Base-by-base conservation (phyloP, 2,797 vertebrate species). In the Cetoscarus ocellatus region DNA sequence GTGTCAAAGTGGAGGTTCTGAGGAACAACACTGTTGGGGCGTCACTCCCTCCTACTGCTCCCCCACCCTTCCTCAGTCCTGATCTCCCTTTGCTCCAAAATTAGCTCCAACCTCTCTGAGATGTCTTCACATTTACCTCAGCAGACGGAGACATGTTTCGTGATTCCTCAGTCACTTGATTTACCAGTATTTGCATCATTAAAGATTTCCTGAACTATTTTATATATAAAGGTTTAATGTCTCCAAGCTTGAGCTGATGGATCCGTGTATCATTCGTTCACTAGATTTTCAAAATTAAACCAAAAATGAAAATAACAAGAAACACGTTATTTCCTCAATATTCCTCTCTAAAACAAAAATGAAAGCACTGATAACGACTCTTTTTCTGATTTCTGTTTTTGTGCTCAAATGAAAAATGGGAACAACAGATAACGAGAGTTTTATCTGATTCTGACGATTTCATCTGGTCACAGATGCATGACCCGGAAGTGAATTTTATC, bases 1-100 rank as follows among this genome's bases (percentile, higher is more conserved):
- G 73, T 80, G 67, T 60, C 69, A 67, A 78, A 80, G 70, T 72
- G 77, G 79, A 79, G 73, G 87, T 83, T 27, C 84, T 86, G 71
- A 70, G 76, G 77, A 83, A 60, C 55, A 69, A 65, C 56, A 57
- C 70, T 77, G 70, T 57, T 40, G 36, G 18, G 51, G 44, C 19
- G 58, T 17, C 14, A 52, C 68, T 76, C 59, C 59, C 55, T 67
- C 58, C 50, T 3, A 4, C n/a, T 10, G 38, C 44, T 47, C 70
- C 48, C 64, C 69, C 52, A 70, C 57, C 40, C 15, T 52, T 17
- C 7, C 43, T 48, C 36, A 35, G 50, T 19, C 48, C 50, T 69
- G 45, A 34, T 40, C 54, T 36, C 42, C 19, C 19, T 55, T 17
- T 11, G 13, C 52, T 48, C 19, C 10, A 15, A 13, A 43, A 61